phyloP scores from a whole-genome alignment of 2,888 invertebrate genomes.

The Drosophila recens region DNA sequence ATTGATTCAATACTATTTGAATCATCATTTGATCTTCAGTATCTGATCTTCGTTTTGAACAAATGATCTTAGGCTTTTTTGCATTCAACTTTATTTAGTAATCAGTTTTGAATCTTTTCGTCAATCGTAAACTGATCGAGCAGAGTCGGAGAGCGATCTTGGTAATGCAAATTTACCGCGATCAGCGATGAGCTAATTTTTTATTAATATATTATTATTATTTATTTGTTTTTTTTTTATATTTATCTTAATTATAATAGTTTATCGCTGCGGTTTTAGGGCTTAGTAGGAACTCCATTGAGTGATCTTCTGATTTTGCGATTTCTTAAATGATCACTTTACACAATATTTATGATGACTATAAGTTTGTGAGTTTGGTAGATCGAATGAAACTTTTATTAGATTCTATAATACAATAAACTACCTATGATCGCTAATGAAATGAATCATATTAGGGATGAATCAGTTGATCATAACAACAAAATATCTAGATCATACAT shows the following conservation, averaged over 20 bases:
- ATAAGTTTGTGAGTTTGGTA: not conserved
- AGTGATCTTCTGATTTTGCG: not conserved
- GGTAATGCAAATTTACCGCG: too few relatives aligned
- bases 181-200: too few relatives aligned
- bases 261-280: too few relatives aligned
- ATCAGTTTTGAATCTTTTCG: not conserved
- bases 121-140: not conserved
- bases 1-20: too few relatives aligned
- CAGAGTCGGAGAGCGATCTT: not conserved
- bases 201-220: too few relatives aligned
- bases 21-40: not conserved
- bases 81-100: too few relatives aligned
- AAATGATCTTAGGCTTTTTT: not conserved
- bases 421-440: not conserved
- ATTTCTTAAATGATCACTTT: not conserved
- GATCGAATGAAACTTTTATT: too few relatives aligned
- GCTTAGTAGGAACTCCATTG: not conserved
- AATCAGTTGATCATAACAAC: not conserved
- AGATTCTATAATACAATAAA: not conserved
- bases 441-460: not conserved
- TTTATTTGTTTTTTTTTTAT: not conserved
- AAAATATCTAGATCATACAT: not conserved
- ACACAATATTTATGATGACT: not conserved
- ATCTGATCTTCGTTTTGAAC: not conserved
- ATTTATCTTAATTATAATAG: not conserved